A percentile compares a stretch with the other conserved stretches of the same genome.
These are phyloP conservation scores for Arvicanthis niloticus DNA, from an alignment of 2,113 vertebrate species.

Conservation along the genomic window DNA sequence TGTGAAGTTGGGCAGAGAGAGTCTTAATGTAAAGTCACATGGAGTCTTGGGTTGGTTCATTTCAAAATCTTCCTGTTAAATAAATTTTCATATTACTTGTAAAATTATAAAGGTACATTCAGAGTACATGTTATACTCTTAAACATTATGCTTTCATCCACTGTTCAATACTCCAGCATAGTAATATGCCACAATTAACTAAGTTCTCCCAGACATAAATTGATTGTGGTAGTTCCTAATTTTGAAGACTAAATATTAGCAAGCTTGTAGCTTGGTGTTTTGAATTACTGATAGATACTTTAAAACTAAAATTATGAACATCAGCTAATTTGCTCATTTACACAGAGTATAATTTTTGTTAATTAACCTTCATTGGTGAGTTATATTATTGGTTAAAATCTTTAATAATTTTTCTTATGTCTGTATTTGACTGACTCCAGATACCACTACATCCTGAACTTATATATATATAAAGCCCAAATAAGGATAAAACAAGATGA, in stretches of 20 bases:
- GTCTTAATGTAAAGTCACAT: background rate
- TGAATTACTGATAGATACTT: background rate
- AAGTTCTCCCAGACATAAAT: background rate
- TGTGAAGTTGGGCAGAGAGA: background rate
- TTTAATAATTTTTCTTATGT: background rate
- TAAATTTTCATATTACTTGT: background rate
- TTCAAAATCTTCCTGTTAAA: background rate
- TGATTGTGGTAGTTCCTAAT: background rate
- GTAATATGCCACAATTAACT: background rate
- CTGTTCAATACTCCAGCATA: background rate
- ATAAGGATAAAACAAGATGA: background rate
- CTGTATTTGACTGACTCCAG: background rate
- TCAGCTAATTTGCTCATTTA: background rate
- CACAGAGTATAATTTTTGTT: background rate
- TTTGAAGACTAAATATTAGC: background rate
- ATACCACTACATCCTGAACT: background rate
- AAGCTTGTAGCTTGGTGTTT: background rate
- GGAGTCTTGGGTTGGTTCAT: background rate
- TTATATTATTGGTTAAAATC: background rate
- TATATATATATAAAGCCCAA: background rate
- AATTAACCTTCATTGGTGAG: background rate
- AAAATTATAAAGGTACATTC: background rate
- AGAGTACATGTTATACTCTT: background rate
- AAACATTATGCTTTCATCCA: background rate
- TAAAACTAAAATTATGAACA: background rate